A percentile compares a stretch with the other conserved stretches of the same genome.
Conservation (phyloP, 2,797 vertebrate species). For the Microctenopoma lineatum region DNA sequence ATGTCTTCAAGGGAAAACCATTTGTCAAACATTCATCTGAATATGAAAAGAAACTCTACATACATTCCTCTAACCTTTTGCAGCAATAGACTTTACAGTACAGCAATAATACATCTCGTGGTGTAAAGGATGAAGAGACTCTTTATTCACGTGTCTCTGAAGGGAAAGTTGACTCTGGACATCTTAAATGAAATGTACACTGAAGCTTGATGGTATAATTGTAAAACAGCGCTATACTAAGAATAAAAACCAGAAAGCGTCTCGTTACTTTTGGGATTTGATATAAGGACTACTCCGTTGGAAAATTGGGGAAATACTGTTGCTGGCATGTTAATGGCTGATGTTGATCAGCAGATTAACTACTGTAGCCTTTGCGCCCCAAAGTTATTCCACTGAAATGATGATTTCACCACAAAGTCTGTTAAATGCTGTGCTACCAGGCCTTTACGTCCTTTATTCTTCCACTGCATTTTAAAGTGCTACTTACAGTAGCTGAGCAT, state of each 20-base stretch:
- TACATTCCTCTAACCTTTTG: constrained; percentile 45
- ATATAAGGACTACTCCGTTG: background rate
- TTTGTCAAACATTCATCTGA: constrained; percentile 78
- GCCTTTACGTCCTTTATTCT: background rate
- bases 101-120: constrained; percentile 14
- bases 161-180: background rate
- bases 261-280: background rate
- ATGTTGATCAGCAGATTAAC: background rate
- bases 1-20: constrained; percentile 71
- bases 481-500: constrained; percentile 19
- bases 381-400: background rate
- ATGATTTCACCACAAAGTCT: background rate
- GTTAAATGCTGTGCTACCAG: background rate
- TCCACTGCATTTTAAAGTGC: constrained; percentile 21
- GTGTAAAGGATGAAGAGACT: constrained; percentile 23
- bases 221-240: background rate
- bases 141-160: constrained; percentile 26
- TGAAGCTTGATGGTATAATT: background rate
- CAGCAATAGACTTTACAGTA: constrained; percentile 22
- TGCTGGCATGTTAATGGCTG: background rate
- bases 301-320: background rate
- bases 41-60: constrained; percentile 51
- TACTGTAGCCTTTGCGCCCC: background rate
- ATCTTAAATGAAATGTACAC: constrained; percentile 14
- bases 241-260: background rate